Base-by-base conservation (phyloP, 1,140 invertebrate species). In the Fopius arisanus region DNA sequence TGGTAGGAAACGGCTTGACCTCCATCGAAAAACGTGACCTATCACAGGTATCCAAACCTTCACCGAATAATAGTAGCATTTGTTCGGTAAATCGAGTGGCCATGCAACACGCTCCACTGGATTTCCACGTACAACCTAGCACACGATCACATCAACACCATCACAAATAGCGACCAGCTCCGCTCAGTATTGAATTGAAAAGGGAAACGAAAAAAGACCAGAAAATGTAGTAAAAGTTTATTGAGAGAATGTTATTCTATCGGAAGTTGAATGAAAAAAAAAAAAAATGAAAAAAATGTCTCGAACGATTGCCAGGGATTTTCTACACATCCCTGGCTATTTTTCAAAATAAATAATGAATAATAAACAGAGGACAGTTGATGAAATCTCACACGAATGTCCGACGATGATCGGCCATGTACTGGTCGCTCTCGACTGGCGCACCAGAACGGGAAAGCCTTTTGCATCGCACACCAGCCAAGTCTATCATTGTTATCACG, bases 21-120 rank as follows among this genome's bases (percentile, higher is more conserved):
- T 59, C 54, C 54, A 31, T 65, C 28, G 62, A 65, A 59, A 59
- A 59, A 65, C 62, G 62, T 65, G 62, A 33, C 62, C 62, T 31
- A 65, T 62, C 54, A 23, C 14, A 21, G 7, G 16, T 59, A 62
- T 65, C 62, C 29, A 65, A 31, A 59, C 23, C 62, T 65, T 65
- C n/a, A 65, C 26, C 62, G 28, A 65, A 65, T 31, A 31, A 65
- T 31, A 65, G 29, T 31, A 65, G 29, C n/a, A 59, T 59, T 59
- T 59, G 54, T 59, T 59, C 14, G 54, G 19, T 14, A 31, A 65
- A 16, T 65, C 62, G 29, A 65, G 62, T 65, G 29, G 62, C 29
- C 16, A 16, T 59, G 54, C 54, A 16, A 65, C 29, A 65, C 29
- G 62, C 26, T 65, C 29, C 29, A 33, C 26, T 65, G 62, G 6